Base-by-base conservation (phyloP, 2,888 invertebrate genomes). In the Chymomyza caudatula region DNA sequence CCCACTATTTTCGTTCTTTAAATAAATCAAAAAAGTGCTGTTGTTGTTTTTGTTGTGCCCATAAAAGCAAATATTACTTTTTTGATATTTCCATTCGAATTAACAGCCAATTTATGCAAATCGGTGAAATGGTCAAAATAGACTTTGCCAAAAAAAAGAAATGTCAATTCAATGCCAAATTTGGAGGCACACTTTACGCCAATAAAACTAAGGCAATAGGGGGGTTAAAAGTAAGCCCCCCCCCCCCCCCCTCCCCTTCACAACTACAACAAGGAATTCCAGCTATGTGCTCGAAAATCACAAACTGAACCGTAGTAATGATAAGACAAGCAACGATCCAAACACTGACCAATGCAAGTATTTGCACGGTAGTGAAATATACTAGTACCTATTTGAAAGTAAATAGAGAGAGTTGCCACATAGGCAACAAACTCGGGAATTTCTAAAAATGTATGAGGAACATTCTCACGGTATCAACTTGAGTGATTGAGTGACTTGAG, bases 1-100 rank as follows among this genome's bases (percentile, higher is more conserved):
- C 67, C 67, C 57, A 73, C 70, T 67, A 85, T 76, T 85, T 83
- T 70, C 68, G 71, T 65, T 85, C 83, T 85, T 83, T 80, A 85
- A 80, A 85, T 80, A 77, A 85, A 79, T 85, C 75, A 75, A 73
- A 77, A 73, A 11, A 37, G 8, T 37, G 29, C 11, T 11, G 29
- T 4, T 29, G 4, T 3, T 37, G 8, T 37, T 37, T 3, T 77
- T 72, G 73, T 20, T 53, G 29, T 63, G 19, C 43, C 80, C 80
- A 77, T 75, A 80, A 75, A 75, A 77, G 77, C 71, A 15, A 47
- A 47, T 59, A 44, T 76, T 74, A 63, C 56, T 63, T 69, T 55
- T 19, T 56, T 42, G 3, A 20, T 23, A 25, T 54, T 29, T 25
- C 47, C 1, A 17, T 47, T 4, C 47, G 47, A 17, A 13, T 17